These are phyloP conservation scores for Ciconia maguari DNA, from an alignment of 2,113 vertebrate genomes.

Conservation along the genomic window DNA sequence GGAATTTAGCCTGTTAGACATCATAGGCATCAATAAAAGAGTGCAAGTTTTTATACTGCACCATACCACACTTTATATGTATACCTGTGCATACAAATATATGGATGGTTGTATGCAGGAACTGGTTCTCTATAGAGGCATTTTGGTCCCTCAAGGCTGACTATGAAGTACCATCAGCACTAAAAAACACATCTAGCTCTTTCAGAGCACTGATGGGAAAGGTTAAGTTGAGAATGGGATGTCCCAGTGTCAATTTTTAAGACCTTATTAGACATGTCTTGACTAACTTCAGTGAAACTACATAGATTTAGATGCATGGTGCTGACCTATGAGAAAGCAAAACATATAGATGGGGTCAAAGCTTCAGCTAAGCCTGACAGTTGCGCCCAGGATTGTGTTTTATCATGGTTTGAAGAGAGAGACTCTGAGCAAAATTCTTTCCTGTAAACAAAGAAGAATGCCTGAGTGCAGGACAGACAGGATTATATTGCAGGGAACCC, in stretches of 20 bases:
- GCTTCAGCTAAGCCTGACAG: neutral
- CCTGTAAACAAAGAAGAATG: neutral
- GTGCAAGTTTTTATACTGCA: neutral
- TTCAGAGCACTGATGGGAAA: neutral
- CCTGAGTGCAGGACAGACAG: neutral
- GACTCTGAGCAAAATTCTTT: neutral
- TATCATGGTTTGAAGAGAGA: neutral
- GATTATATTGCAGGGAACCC: neutral
- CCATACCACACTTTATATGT: neutral
- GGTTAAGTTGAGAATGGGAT: neutral
- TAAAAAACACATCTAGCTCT: neutral
- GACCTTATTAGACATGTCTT: neutral
- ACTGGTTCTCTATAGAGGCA: neutral
- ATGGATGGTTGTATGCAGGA: neutral
- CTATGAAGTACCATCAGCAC: neutral
- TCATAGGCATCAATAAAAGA: neutral
- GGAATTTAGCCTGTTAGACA: neutral
- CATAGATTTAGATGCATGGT: neutral
- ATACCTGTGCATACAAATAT: neutral
- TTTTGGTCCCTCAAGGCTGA: neutral
- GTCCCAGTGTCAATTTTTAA: neutral
- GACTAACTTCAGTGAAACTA: neutral
- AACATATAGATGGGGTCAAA: neutral
- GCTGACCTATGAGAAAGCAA: neutral
- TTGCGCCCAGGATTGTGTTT: neutral